phyloP scores from a whole-genome alignment of 2,797 vertebrate species.

The Pteronotus mesoamericanus region DNA sequence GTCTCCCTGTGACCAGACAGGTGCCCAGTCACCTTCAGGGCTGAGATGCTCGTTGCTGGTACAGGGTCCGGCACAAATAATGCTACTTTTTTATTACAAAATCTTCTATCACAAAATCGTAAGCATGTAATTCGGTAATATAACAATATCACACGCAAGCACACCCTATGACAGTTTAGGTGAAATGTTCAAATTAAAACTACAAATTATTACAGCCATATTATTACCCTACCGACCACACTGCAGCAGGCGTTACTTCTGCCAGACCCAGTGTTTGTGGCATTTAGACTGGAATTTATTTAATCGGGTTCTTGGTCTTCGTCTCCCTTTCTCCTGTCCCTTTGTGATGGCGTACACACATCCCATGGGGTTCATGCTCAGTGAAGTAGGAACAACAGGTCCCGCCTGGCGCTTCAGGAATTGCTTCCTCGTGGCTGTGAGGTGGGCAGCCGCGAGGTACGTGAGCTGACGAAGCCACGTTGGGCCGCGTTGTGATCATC shows the following conservation, averaged over 20 bases:
- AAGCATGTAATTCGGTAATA: no score
- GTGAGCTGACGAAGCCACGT: not conserved
- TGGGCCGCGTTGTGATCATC: not conserved
- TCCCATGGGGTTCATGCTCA: not conserved
- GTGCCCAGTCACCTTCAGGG: not conserved
- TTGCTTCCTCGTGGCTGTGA: not conserved
- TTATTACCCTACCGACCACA: no score
- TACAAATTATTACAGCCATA: no score
- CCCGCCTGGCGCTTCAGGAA: not conserved
- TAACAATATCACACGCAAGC: no score
- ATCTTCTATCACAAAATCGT: no score
- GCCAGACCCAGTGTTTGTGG: not conserved
- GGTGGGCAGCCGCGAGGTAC: not conserved
- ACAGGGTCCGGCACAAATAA: no score
- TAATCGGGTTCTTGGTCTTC: not conserved
- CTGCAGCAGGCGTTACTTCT: no score
- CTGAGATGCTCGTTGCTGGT: not conserved
- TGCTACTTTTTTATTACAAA: no score
- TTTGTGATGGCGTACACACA: fast-evolving
- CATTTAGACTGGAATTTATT: not conserved
- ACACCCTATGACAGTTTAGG: no score
- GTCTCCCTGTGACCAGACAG: not conserved
- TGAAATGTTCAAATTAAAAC: no score
- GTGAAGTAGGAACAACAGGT: not conserved
- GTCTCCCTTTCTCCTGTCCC: not conserved